Conservation (phyloP, 2,797 vertebrate species). For the Typhlichthys eigenmanni region DNA sequence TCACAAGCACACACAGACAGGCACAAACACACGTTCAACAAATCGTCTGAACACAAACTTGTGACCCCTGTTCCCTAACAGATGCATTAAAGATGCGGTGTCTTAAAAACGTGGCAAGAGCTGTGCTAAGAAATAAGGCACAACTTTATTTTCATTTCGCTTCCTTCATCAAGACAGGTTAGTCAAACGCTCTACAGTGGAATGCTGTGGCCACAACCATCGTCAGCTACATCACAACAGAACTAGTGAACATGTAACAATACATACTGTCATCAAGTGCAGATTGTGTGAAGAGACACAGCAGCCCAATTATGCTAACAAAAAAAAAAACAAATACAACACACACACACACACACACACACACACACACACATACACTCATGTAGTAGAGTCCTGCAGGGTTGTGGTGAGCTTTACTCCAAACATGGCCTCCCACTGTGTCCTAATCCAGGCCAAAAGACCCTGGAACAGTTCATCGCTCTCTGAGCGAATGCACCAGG, state of each 20-base stretch:
- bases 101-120: slow-evolving; percentile 10
- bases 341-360: slow-evolving; percentile 12
- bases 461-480: slow-evolving; percentile 79
- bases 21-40: too few relatives aligned
- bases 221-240: slow-evolving; percentile 31
- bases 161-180: too few relatives aligned
- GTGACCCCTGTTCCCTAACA: neutral
- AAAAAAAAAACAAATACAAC: neutral
- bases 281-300: slow-evolving; percentile 37
- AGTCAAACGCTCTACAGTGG: too few relatives aligned
- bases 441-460: slow-evolving; percentile 87
- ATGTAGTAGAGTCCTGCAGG: slow-evolving; percentile 60
- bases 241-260: slow-evolving; percentile 24
- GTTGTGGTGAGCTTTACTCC: slow-evolving; percentile 83
- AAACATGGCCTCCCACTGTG: slow-evolving; percentile 93
- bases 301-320: slow-evolving; percentile 8
- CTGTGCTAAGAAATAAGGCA: slow-evolving; percentile 46
- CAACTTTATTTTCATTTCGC: neutral
- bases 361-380: slow-evolving; percentile 23
- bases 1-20: too few relatives aligned
- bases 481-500: slow-evolving; percentile 86
- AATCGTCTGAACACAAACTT: neutral
- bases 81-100: slow-evolving; percentile 38
- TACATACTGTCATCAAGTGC: slow-evolving; percentile 47
- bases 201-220: slow-evolving; percentile 11